These are phyloP conservation scores for Brachypodius melanocephalos DNA, from an alignment of 2,113 vertebrate genomes.

Conservation along the genomic window DNA sequence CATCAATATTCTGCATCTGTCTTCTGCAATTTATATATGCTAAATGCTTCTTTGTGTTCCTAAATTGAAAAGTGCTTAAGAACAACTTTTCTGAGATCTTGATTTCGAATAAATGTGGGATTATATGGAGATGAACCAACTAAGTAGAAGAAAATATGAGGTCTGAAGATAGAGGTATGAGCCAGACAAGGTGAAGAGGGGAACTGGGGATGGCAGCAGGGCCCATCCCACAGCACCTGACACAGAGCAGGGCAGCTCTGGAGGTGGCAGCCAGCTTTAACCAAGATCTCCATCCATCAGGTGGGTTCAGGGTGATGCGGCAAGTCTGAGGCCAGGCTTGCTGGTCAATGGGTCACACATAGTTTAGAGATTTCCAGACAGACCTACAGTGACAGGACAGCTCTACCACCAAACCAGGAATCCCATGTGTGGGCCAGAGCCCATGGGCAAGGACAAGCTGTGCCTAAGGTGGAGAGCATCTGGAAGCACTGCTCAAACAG, in stretches of 20 bases:
- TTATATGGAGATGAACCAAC: background rate
- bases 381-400: rapidly evolving
- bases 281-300: background rate
- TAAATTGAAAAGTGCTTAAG: background rate
- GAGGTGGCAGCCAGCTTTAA: background rate
- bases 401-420: background rate
- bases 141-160: background rate
- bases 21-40: background rate
- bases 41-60: background rate
- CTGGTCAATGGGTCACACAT: background rate
- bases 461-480: rapidly evolving
- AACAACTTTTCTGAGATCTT: background rate
- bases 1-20: background rate
- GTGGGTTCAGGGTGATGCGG: rapidly evolving
- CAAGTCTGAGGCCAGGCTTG: background rate
- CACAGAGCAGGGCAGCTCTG: background rate
- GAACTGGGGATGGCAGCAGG: background rate
- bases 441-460: background rate
- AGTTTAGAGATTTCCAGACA: background rate
- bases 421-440: rapidly evolving
- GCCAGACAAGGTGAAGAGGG: background rate
- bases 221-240: background rate
- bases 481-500: rapidly evolving
- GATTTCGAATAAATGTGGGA: background rate
- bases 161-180: background rate